These are phyloP conservation scores for Tachina fera DNA, from an alignment of 2,888 invertebrate species.

Conservation along the genomic window DNA sequence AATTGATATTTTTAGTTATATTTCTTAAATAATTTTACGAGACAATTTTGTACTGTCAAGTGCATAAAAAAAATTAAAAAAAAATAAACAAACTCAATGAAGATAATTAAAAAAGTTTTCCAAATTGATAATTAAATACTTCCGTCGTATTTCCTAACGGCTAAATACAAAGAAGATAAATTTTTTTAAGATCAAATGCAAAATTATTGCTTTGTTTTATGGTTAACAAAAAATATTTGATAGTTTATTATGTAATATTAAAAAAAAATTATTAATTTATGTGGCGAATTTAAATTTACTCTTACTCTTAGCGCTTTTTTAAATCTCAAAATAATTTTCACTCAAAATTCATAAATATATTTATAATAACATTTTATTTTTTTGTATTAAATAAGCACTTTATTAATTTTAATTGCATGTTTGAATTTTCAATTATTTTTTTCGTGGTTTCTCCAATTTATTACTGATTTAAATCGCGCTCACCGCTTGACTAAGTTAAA, in stretches of 20 bases:
- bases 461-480: constrained; percentile 60
- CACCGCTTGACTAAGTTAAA: constrained; percentile 67
- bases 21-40: background rate
- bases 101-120: constrained; percentile 34
- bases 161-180: background rate
- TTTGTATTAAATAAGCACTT: constrained; percentile 6
- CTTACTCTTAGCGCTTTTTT: background rate
- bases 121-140: constrained; percentile 65
- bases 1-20: background rate
- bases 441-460: constrained; percentile 12
- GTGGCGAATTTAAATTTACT: background rate
- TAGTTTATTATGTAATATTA: background rate
- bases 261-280: background rate
- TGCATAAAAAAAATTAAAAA: constrained; percentile 24
- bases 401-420: constrained; percentile 15
- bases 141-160: constrained; percentile 45
- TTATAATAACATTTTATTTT: background rate
- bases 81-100: constrained; percentile 39
- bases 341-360: background rate
- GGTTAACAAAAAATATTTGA: background rate
- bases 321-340: background rate
- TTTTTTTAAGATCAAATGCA: background rate
- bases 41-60: constrained; percentile 33
- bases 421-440: background rate
- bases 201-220: background rate